These are phyloP conservation scores for Orchesella flavescens DNA, from an alignment of 2,888 invertebrate species.

Conservation along the genomic window DNA sequence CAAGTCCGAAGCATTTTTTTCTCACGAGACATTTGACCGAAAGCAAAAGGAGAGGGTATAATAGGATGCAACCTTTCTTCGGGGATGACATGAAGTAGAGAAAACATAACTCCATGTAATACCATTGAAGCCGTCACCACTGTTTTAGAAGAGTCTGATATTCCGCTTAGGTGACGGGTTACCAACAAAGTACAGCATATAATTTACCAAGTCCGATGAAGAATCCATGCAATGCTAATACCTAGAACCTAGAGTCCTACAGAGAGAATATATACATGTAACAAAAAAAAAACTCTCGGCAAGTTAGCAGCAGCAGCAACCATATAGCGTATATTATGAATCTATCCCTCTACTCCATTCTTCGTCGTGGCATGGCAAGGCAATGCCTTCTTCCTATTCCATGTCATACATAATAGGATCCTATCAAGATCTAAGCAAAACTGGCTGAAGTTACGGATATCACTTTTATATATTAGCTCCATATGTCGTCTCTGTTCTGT, in stretches of 20 bases:
- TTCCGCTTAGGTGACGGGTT: constrained; percentile 35
- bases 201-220: constrained; percentile 45
- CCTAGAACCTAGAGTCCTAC: too few species aligned
- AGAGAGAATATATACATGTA: constrained; percentile 19
- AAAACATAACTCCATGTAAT: constrained; percentile 42
- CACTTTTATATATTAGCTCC: constrained; percentile 37
- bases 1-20: constrained; percentile 9
- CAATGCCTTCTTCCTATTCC: constrained; percentile 35
- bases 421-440: constrained; percentile 47
- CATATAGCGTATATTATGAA: not conserved
- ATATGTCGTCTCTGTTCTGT: constrained; percentile 34
- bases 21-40: constrained; percentile 34
- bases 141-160: constrained; percentile 41
- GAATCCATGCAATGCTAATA: constrained; percentile 46
- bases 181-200: constrained; percentile 53
- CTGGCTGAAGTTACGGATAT: constrained; percentile 46
- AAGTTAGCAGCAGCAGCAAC: constrained; percentile 21
- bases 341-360: not conserved
- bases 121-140: constrained; percentile 52
- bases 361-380: constrained; percentile 25
- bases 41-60: not conserved
- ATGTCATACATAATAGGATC: constrained; percentile 47
- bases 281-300: constrained; percentile 12
- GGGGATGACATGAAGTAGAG: constrained; percentile 13
- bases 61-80: constrained; percentile 21